Evolutionary conservation across 2,113 vertebrate species (phyloP), one percentile per base, ranked within the genome.

Genomic region (Alectura lathami): DNA sequence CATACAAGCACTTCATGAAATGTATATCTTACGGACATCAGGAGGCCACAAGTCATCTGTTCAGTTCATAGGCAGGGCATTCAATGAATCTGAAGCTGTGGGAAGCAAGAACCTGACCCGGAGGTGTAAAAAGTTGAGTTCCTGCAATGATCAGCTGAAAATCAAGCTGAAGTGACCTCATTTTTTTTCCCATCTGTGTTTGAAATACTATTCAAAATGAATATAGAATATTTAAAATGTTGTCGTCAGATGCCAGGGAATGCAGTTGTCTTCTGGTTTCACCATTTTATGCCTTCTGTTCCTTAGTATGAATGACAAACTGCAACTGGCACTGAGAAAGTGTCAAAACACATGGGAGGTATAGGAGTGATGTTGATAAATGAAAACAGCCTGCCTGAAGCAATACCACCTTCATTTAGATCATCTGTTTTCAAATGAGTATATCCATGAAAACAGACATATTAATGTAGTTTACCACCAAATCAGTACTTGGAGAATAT

Each of bases 321-420:
- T 96, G 86, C 86, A 96, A 93, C 70, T 96, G 94, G 78, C 90
- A 96, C 91, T 96, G 87, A 93, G 85, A 97, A 97, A 94, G 88
- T 96, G 93, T 97, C 97, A 96, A 85, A 96, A 94, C 53, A 86
- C 96, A 94, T 69, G 92, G 75, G 87, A 97, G 95, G 85, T 97
- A 97, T 96, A 93, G 95, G 63, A 91, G 68, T 96, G 93, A 96
- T 94, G 83, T 86, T 97, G 95, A 94, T 93, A 94, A 96, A 96
- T 97, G 94, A 93, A 97, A 97, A 96, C 77, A 97, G 85, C 68
- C 88, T 96, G 89, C 79, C 82, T 93, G 91, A 93, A 97, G 92
- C 74, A 96, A 95, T 93, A 95, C 59, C 92, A 96, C 68, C 90
- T 97, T 97, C 88, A 82, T 96, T 95, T 91, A 88, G 72, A 94